Percentiles rank a stretch among this genome's conserved stretches.
Conservation (phyloP, 2,797 vertebrate species). For the Limnodromus scolopaceus region DNA sequence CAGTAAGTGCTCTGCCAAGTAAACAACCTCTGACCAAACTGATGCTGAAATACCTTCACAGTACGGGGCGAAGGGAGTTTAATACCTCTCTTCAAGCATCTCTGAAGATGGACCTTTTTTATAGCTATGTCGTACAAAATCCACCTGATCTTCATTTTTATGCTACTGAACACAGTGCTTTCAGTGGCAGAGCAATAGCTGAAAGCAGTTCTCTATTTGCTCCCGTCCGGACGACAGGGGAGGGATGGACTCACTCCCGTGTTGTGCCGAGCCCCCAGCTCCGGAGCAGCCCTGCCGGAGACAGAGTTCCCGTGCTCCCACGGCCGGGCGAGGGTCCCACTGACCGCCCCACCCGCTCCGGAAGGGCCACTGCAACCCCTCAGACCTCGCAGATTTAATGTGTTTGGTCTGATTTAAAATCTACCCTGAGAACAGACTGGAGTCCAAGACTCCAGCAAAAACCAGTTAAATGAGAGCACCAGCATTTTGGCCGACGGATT, state of each 20-base stretch:
- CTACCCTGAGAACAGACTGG: not conserved
- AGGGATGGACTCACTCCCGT: not conserved
- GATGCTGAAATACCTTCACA: not conserved
- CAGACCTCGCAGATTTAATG: not conserved
- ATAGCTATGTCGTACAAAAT: not conserved
- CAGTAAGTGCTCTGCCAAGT: not conserved
- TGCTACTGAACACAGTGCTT: not conserved
- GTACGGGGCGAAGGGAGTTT: not conserved
- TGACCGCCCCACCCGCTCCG: not conserved
- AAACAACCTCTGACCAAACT: not conserved
- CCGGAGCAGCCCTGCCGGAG: accelerated
- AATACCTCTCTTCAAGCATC: not conserved
- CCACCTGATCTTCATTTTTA: not conserved
- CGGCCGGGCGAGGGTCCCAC: not conserved
- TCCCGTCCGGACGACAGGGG: accelerated
- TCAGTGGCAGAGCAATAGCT: not conserved
- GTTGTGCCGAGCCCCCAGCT: not conserved
- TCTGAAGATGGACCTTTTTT: not conserved
- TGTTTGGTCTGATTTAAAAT: not conserved
- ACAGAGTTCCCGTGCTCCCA: not conserved
- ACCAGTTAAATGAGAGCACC: not conserved
- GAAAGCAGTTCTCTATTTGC: not conserved
- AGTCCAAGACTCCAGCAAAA: not conserved
- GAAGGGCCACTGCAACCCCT: not conserved
- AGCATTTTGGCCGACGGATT: not conserved